Evolutionary conservation across 92 coral and sea anemone species (phyloP), one percentile per base, ranked within the genome.

Genomic region (Phenganax marumi): DNA sequence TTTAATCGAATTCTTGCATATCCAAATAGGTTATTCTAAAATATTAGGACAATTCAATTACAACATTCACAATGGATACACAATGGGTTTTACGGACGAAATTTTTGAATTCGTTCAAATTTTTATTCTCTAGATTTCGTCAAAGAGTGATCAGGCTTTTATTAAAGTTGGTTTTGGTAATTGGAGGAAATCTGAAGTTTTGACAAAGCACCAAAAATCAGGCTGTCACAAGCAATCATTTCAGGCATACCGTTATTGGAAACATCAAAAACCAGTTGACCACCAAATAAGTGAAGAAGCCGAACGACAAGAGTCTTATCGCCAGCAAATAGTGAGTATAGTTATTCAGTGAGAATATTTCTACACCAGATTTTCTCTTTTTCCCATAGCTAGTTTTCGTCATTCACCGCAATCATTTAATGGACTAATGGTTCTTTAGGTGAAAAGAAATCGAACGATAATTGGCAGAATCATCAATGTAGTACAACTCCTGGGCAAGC

Each of bases 181-280:
- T 52, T 73, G 79, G 79, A 50, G 17, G 61, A 73, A 73, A 52
- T 22, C 46, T 49, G 79, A 73, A 19, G 61, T 73, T 43, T 52
- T 73, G 18, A 23, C 68, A 56, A 75, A 75, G 68, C 80, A 75
- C 68, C 48, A 75, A 56, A 69, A 75, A 58, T 54, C 80, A 53
- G 80, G 52, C 58, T 53, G 80, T 56, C 80, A 75, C 80, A 75
- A 75, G 80, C 80, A 7, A 8, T 75, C 80, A 49, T 39, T 75
- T 53, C 50, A 75, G 58, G 80, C 80, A 23, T 56, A 52, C 58
- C 68, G 80, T 53, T 24, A 54, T 43, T 75, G 81, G 79, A 74
- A 74, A 74, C 55, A 55, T 54, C 79, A 74, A 48, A 74, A 74
- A 13, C 64, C 79, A 51, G 52, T 69, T 25, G 14, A 69, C 47